A percentile compares a stretch with the other conserved stretches of the same genome.
Evolutionary conservation across 2,113 vertebrate species (phyloP).

Genomic region (Manacus vitellinus): DNA sequence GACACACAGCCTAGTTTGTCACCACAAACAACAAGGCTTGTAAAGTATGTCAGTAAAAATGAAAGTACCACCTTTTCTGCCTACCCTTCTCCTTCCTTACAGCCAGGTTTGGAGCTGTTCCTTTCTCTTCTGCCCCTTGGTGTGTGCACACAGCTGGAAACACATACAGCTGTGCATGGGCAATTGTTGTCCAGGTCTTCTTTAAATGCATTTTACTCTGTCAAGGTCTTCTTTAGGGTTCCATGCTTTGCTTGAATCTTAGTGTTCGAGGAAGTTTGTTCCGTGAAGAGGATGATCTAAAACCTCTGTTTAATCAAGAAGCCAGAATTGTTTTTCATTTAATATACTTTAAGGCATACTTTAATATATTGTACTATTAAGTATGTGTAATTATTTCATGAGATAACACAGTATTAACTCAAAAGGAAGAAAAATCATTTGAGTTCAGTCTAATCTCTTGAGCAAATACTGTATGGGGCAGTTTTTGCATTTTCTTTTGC

Average conservation of each 20-base stretch:
- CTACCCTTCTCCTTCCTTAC: background rate
- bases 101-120: background rate
- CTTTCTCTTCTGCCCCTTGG: background rate
- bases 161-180: background rate
- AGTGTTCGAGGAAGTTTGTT: background rate
- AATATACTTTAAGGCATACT: constrained; percentile 10
- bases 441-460: constrained; percentile 29
- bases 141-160: background rate
- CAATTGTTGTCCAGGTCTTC: background rate
- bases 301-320: constrained; percentile 18
- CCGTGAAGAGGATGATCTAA: background rate
- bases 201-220: background rate
- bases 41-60: background rate
- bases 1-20: background rate
- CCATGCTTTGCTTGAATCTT: background rate
- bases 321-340: background rate
- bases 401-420: background rate
- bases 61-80: background rate
- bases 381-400: constrained; percentile 26
- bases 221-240: background rate
- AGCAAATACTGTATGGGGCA: background rate
- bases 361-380: constrained; percentile 16
- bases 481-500: constrained; percentile 21
- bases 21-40: background rate
- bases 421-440: background rate